Percentiles rank a stretch among this genome's conserved stretches.
phyloP scores from a whole-genome alignment of 1,140 invertebrate species.

The Eupristina koningsbergeri region DNA sequence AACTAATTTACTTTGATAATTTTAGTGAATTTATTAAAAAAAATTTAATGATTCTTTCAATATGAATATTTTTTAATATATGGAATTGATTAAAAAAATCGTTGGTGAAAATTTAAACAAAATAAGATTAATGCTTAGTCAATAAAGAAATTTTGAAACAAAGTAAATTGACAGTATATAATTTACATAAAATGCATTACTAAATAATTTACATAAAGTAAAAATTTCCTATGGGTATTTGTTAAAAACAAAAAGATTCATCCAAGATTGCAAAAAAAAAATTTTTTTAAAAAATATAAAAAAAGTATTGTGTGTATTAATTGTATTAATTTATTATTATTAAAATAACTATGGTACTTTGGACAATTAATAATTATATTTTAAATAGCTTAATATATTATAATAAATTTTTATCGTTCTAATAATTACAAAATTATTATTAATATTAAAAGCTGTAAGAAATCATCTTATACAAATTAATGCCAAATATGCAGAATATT shows the following conservation, averaged over 20 bases:
- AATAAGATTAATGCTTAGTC: not conserved
- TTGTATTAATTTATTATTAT: not conserved
- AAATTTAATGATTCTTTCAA: too few relatives aligned
- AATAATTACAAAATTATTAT: not conserved
- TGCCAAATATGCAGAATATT: too few relatives aligned
- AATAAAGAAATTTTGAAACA: constrained; percentile 8
- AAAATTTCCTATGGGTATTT: not conserved
- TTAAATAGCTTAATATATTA: not conserved
- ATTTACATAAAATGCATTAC: not conserved
- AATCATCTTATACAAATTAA: too few relatives aligned
- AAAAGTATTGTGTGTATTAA: not conserved
- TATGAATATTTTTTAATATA: not conserved
- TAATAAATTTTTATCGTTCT: not conserved
- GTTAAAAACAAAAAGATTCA: not conserved
- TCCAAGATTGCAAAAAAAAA: not conserved
- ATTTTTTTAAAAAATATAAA: not conserved
- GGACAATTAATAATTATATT: not conserved
- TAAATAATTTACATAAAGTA: not conserved
- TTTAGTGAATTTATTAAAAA: too few relatives aligned
- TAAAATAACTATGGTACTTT: not conserved
- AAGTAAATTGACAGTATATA: not conserved
- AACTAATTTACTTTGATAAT: too few relatives aligned
- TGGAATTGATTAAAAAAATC: not conserved
- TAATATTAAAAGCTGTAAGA: too few relatives aligned
- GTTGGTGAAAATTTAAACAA: not conserved